Evolutionary conservation across 1,140 invertebrate species (phyloP).

Genomic region (Himalopsyche phryganea): DNA sequence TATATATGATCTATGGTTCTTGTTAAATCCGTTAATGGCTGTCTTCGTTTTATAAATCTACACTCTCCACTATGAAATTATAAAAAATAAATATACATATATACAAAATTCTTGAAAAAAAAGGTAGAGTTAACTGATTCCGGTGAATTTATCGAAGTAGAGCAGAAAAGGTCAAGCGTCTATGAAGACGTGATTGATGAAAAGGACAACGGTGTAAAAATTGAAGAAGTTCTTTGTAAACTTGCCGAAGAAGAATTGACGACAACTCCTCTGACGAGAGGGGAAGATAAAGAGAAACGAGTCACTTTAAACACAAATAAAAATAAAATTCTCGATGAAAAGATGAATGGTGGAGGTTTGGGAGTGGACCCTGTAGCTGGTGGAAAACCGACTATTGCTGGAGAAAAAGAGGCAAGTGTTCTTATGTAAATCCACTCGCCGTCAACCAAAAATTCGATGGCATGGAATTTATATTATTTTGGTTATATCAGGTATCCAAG

Average conservation of each 20-base stretch:
- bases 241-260: conserved; percentile 10
- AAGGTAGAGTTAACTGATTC: conserved; percentile 53
- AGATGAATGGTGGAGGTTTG: conserved; percentile 2
- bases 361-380: conserved; percentile 14
- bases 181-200: conserved; percentile 1
- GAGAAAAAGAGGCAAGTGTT: conserved; percentile 8
- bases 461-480: too few species aligned
- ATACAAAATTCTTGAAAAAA: conserved; percentile 3
- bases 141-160: conserved; percentile 53
- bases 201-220: background rate
- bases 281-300: conserved; percentile 15
- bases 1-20: too few species aligned
- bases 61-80: too few species aligned
- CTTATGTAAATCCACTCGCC: too few species aligned
- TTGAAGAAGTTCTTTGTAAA: background rate
- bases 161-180: conserved; percentile 26
- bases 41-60: too few species aligned
- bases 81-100: background rate
- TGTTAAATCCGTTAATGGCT: too few species aligned
- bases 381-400: background rate
- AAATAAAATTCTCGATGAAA: conserved; percentile 23
- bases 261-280: conserved; percentile 5
- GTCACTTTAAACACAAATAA: conserved; percentile 25
- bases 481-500: too few species aligned
- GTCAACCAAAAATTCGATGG: too few species aligned